These are phyloP conservation scores for Pseudonaja textilis DNA, from an alignment of 2,113 vertebrate genomes.

Conservation along the genomic window DNA sequence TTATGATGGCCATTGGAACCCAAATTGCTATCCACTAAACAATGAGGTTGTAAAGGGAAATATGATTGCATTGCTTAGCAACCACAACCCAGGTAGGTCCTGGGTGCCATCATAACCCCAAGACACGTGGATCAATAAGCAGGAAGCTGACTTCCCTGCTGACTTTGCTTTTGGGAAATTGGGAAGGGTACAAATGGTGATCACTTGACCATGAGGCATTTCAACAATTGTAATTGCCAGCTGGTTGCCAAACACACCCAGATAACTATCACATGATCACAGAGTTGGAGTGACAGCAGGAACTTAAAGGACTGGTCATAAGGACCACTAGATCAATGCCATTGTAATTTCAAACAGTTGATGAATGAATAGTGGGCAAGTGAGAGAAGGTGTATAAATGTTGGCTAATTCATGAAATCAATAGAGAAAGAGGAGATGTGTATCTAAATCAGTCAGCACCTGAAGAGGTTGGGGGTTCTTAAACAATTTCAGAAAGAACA, in stretches of 20 bases:
- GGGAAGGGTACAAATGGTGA: background rate
- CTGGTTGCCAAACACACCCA: background rate
- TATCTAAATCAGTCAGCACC: constrained; percentile 67
- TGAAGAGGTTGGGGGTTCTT: constrained; percentile 63
- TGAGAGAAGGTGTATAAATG: constrained; percentile 48
- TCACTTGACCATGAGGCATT: background rate
- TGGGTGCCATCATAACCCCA: background rate
- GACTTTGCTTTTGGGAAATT: background rate
- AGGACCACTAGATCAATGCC: background rate
- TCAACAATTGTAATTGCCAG: background rate
- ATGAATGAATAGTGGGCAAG: background rate
- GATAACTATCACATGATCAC: background rate
- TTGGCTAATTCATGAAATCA: constrained; percentile 73
- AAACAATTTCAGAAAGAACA: constrained; percentile 67
- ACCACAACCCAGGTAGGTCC: background rate
- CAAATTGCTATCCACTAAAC: background rate
- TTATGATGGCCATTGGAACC: background rate
- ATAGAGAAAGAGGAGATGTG: constrained; percentile 69
- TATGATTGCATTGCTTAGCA: background rate
- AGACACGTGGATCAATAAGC: background rate
- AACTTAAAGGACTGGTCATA: background rate
- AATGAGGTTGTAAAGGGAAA: background rate
- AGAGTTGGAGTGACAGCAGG: background rate
- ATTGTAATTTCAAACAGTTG: background rate
- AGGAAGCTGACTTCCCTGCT: background rate